Evolutionary conservation across 2,113 vertebrate species (phyloP).

Genomic region (Vulpes ferrilata): DNA sequence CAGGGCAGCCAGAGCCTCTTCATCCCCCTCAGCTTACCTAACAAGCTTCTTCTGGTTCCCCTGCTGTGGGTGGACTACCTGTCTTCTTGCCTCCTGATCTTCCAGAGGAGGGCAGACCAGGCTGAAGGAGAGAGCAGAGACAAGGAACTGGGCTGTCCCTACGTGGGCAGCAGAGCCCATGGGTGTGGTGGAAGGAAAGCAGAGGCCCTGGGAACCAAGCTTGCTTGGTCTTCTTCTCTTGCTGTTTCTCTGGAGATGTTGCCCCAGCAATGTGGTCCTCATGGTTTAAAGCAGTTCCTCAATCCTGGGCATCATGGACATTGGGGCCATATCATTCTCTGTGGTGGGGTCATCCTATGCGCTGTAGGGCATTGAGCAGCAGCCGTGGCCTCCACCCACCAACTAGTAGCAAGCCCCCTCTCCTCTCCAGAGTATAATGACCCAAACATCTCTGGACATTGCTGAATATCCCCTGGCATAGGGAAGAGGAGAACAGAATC

Average conservation of each 20-base stretch:
- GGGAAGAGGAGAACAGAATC: neutral
- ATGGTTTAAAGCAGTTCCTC: neutral
- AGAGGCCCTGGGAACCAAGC: neutral
- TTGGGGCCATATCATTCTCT: neutral
- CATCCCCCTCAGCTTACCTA: neutral
- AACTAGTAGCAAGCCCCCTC: neutral
- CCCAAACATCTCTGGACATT: neutral
- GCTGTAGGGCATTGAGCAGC: neutral
- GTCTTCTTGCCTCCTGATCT: neutral
- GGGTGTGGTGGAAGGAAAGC: neutral
- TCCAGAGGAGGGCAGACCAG: neutral
- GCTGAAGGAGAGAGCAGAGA: neutral
- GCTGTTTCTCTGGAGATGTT: neutral
- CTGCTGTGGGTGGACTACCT: neutral
- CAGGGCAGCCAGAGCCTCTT: neutral
- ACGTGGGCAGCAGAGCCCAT: neutral
- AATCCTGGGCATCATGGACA: neutral
- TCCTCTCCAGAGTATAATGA: neutral
- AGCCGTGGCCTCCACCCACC: neutral
- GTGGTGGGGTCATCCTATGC: neutral
- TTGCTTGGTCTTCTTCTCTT: neutral
- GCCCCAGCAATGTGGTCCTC: neutral
- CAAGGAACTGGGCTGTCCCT: neutral
- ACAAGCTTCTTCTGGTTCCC: neutral
- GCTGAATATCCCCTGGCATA: neutral